Base-by-base conservation (phyloP, 2,888 invertebrate genomes). In the Colostygia pectinataria region DNA sequence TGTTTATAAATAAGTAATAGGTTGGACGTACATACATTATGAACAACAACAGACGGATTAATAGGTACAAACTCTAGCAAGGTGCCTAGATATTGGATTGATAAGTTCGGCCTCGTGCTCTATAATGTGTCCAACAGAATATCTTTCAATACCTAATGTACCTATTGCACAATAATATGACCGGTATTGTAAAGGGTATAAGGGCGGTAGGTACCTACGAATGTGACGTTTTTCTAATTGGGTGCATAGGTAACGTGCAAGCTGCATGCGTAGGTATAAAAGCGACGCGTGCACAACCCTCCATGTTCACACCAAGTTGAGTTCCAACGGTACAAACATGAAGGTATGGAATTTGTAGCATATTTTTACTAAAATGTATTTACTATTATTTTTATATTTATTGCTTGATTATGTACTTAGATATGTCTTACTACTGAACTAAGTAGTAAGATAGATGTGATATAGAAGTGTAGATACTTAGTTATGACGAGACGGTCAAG, bases 271-370 rank as follows among this genome's bases (percentile, higher is more conserved):
- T 20, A 6, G 6, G 20, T 86, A 86, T 86, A 87, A 77, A 87
- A 86, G 78, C 69, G 53, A 49, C 60, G 67, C 41, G 55, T 68
- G 63, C 60, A 60, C 77, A 77, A 71, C 83, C 84, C 68, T 73
- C 65, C 50, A 53, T 71, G 66, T 71, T 76, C 86, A 86, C 71
- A 80, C 70, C 74, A 63, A 66, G 74, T 65, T 63, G 65, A 72
- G 61, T 68, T 75, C 65, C 60, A 74, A 82, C 61, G 58, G 42
- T 46, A 52, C 78, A 83, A 57, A 73, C 68, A 88, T 88, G 88
- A 84, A 88, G 88, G 88, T 85, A 83, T 47, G 66, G 46, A 40
- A 49, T 49, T 44, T 48, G 25, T 53, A 12, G 37, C 36, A 48
- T 36, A 33, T 18, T 20, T 18, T 43, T 13, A 24, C 7, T 7